phyloP scores from a whole-genome alignment of 2,888 invertebrate species.

The Drosophila paracracens region DNA sequence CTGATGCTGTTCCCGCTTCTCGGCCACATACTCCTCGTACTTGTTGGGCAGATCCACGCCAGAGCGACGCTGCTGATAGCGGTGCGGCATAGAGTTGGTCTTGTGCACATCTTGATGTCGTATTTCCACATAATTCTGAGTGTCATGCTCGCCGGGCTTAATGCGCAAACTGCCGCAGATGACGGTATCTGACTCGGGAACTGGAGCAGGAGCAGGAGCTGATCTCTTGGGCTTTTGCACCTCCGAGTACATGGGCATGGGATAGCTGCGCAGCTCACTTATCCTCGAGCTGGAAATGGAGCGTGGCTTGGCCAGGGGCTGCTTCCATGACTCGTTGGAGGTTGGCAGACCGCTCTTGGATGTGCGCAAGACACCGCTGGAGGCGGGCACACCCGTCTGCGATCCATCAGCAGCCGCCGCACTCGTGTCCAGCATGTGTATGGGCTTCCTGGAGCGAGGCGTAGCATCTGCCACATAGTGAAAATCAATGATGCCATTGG shows the following conservation, averaged over 20 bases:
- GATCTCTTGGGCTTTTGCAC: conserved; percentile 80
- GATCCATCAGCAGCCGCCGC: conserved; percentile 15
- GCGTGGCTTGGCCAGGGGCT: conserved; percentile 75
- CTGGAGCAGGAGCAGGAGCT: conserved; percentile 8
- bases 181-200: conserved; percentile 71
- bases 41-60: conserved; percentile 81
- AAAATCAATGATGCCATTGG: conserved; percentile 86
- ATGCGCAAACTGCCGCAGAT: conserved; percentile 83
- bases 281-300: conserved; percentile 82
- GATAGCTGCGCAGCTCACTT: conserved; percentile 75
- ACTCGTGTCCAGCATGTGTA: conserved; percentile 86
- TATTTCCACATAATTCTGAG: conserved; percentile 81
- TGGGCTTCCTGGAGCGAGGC: conserved; percentile 90
- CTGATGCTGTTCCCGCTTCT: conserved; percentile 79
- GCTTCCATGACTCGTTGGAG: conserved; percentile 86
- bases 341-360: conserved; percentile 82
- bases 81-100: conserved; percentile 84
- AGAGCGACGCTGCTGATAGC: conserved; percentile 81
- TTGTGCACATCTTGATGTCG: conserved; percentile 80
- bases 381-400: conserved; percentile 38
- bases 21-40: conserved; percentile 84
- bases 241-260: conserved; percentile 83
- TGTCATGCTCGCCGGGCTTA: conserved; percentile 77
- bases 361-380: conserved; percentile 80
- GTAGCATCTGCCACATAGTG: conserved; percentile 90